phyloP scores from a whole-genome alignment of 2,797 vertebrate species.

The Rhincodon typus region DNA sequence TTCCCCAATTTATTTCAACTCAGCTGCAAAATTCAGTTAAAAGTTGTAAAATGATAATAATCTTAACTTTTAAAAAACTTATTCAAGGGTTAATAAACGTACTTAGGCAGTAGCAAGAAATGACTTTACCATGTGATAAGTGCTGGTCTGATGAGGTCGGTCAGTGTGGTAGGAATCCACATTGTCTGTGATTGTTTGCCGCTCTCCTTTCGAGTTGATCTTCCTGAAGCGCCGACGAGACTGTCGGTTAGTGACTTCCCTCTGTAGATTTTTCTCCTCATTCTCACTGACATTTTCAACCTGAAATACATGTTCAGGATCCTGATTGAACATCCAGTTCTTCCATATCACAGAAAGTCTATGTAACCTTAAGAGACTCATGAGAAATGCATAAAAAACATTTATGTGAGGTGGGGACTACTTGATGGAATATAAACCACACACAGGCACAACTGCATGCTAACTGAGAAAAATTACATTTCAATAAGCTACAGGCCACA shows the following conservation, averaged over 20 bases:
- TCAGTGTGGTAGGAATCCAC: conserved; percentile 55
- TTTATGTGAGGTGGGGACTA: conserved; percentile 43
- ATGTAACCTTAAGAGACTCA: conserved; percentile 69
- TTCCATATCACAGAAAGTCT: conserved; percentile 74
- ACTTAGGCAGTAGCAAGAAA: neutral
- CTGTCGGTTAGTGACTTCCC: conserved; percentile 70
- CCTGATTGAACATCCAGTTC: conserved; percentile 83
- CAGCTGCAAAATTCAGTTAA: neutral
- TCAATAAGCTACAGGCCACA: conserved; percentile 59
- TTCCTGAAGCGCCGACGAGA: conserved; percentile 76
- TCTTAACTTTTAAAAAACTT: neutral
- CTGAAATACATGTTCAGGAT: conserved; percentile 74
- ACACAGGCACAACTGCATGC: neutral
- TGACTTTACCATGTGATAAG: conserved; percentile 33
- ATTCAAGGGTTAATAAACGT: neutral
- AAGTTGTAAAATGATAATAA: neutral
- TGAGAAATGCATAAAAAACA: conserved; percentile 43
- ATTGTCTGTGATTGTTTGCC: conserved; percentile 77
- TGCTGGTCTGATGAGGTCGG: neutral
- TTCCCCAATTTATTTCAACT: neutral
- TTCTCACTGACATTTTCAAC: conserved; percentile 84
- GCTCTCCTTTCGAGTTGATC: conserved; percentile 76
- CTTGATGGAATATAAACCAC: conserved; percentile 35
- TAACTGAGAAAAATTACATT: conserved; percentile 41
- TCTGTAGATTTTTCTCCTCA: conserved; percentile 70